These are phyloP conservation scores for Manis javanica DNA, from an alignment of 2,797 vertebrate genomes.

Conservation along the genomic window DNA sequence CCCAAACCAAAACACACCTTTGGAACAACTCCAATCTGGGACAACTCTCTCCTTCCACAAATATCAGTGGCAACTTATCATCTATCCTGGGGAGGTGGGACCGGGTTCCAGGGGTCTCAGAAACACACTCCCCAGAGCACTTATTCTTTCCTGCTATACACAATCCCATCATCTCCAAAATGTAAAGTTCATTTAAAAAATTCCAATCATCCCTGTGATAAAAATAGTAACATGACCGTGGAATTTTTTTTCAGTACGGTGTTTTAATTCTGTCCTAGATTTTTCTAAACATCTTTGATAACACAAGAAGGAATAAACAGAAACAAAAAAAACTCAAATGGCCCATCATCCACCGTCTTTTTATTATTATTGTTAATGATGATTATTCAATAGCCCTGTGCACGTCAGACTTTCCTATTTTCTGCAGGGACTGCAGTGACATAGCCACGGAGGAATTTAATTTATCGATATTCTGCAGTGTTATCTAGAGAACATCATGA, in stretches of 20 bases:
- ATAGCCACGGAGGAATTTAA: not conserved
- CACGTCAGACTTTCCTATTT: not conserved
- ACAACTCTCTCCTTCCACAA: not conserved
- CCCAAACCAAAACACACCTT: not conserved
- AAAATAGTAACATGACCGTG: not conserved
- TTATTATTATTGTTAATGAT: not conserved
- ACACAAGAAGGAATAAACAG: not conserved
- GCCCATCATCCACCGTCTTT: fast-evolving
- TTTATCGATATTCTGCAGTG: not conserved
- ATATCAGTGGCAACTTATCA: not conserved
- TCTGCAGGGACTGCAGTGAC: not conserved
- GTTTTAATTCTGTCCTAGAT: not conserved
- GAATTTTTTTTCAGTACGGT: not conserved
- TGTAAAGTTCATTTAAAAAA: not conserved
- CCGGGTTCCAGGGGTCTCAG: not conserved
- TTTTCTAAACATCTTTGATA: not conserved
- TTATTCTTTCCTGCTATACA: not conserved
- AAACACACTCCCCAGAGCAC: not conserved
- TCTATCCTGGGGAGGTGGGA: fast-evolving
- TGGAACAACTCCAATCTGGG: not conserved
- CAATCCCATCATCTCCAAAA: not conserved
- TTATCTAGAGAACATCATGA: slow-evolving; percentile 53
- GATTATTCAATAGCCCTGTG: fast-evolving
- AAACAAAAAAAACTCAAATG: not conserved
- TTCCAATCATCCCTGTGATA: not conserved